phyloP scores from a whole-genome alignment of 2,797 vertebrate genomes.

The Nothura maculosa region DNA sequence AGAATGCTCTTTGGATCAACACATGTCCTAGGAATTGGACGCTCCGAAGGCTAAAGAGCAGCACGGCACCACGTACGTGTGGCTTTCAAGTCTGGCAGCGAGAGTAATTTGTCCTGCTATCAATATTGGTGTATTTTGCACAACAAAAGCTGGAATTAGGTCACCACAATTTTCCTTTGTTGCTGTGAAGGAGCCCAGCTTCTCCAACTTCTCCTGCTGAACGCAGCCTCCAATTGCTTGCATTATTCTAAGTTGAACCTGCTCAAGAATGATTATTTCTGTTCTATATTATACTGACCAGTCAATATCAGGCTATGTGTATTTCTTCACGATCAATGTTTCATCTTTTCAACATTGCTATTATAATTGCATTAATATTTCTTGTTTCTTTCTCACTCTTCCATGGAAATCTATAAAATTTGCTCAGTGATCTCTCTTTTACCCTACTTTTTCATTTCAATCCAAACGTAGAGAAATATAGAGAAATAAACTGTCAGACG shows the following conservation, averaged over 20 bases:
- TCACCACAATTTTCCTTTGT: slow-evolving; percentile 81
- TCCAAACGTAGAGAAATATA: slow-evolving; percentile 11
- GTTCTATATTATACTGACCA: slow-evolving; percentile 43
- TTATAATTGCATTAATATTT: slow-evolving; percentile 75
- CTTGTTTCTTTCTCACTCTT: slow-evolving; percentile 60
- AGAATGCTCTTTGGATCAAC: background rate
- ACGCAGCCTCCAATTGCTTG: slow-evolving; percentile 38
- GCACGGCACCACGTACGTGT: slow-evolving; percentile 1
- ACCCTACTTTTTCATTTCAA: slow-evolving; percentile 44
- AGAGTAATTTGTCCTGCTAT: slow-evolving; percentile 76
- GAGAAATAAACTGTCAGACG: slow-evolving; percentile 5
- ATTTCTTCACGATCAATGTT: slow-evolving; percentile 74
- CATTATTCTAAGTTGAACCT: slow-evolving; percentile 33
- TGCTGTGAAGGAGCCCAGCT: slow-evolving; percentile 50
- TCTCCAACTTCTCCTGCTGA: slow-evolving; percentile 70
- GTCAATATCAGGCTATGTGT: slow-evolving; percentile 53
- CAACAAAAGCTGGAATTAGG: slow-evolving; percentile 80
- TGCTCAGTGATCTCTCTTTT: slow-evolving; percentile 45
- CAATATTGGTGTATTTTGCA: slow-evolving; percentile 70
- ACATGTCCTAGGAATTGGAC: background rate
- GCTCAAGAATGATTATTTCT: slow-evolving; percentile 60
- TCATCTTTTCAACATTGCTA: slow-evolving; percentile 63
- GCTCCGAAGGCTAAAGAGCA: slow-evolving; percentile 16
- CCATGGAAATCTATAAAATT: slow-evolving; percentile 40
- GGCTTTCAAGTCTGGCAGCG: slow-evolving; percentile 68